Evolutionary conservation across 2,113 vertebrate species (phyloP), one percentile per base, ranked within the genome.

Genomic region (Tragelaphus scriptus): DNA sequence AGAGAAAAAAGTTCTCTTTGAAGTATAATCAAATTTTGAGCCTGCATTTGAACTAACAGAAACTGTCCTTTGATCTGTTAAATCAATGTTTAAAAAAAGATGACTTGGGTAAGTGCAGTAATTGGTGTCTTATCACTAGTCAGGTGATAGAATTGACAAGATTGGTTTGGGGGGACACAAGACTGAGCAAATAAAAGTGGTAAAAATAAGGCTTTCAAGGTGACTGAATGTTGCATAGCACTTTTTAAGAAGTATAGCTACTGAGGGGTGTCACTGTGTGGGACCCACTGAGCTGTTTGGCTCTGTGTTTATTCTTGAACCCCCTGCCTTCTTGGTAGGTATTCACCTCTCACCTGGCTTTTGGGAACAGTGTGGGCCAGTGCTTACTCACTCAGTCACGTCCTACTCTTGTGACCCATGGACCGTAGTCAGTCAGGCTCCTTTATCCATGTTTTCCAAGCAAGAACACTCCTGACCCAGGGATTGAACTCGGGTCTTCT

Each of bases 341-440:
- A 30, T 9, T 19, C 3, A 47, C 2, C 21, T 93, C 90, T 95
- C 6, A 80, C 1, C 40, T 40, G 32, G 6, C 15, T 85, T 36
- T 75, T 36, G 30, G 7, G 6, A 25, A 9, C 5, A 95, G 61
- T 21, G 19, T 0, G 0, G 6, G 10, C 5, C 10, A 75, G 21
- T 25, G 21, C 68, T 71, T 75, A 40, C 19, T 23, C 19, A 40
- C 21, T 75, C 68, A 23, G n/a, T 40, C 68, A 71, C 23, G 10
- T 40, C 68, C 21, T 12, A 40, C 36, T 75, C 21, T 25, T 75
- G 68, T 40, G 36, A 36, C 5, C 36, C 36, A 6, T 40, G 68
- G 36, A 75, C n/a, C 5, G 0, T 40, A 40, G 36, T 6, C 68
- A 75, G 36, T 75, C 68, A 75, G 10, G 10, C 19, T 75, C 68